A percentile compares a stretch with the other conserved stretches of the same genome.
These are phyloP conservation scores for Drosophila prolongata DNA, from an alignment of 2,888 invertebrate species.

Conservation along the genomic window DNA sequence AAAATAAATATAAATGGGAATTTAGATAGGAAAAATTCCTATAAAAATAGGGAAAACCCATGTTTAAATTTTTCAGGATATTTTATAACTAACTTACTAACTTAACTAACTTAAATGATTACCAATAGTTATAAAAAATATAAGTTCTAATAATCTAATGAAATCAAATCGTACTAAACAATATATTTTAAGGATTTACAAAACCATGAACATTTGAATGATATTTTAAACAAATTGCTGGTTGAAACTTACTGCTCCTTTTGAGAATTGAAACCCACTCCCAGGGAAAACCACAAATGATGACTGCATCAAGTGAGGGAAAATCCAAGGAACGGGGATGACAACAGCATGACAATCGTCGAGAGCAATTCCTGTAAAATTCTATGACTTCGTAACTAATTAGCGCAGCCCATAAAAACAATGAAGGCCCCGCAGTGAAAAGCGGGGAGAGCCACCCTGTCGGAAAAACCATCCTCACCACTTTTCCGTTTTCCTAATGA, in stretches of 20 bases:
- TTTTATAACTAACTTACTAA: too few species aligned
- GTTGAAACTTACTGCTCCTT: neutral
- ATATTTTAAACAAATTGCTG: constrained; percentile 2
- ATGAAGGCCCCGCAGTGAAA: constrained; percentile 56
- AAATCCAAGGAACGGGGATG: neutral
- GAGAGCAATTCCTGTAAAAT: constrained; percentile 75
- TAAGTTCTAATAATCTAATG: too few species aligned
- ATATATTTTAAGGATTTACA: too few species aligned
- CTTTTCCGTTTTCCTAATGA: constrained; percentile 60
- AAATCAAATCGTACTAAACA: too few species aligned
- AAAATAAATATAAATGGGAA: neutral
- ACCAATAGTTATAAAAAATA: too few species aligned
- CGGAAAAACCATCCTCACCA: constrained; percentile 23
- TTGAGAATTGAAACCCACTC: constrained; percentile 4
- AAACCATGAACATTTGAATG: too few species aligned
- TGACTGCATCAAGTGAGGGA: constrained; percentile 50
- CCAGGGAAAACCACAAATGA: constrained; percentile 40
- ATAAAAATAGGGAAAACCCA: too few species aligned
- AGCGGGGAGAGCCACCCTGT: constrained; percentile 37
- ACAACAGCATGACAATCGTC: constrained; percentile 54
- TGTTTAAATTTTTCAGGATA: too few species aligned
- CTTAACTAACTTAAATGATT: too few species aligned
- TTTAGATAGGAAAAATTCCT: too few species aligned
- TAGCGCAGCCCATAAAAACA: constrained; percentile 82
- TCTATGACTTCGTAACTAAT: constrained; percentile 83